Percentiles rank a stretch among this genome's conserved stretches.
Conservation (phyloP, 2,888 invertebrate species). For the Isotomurus palustris region DNA sequence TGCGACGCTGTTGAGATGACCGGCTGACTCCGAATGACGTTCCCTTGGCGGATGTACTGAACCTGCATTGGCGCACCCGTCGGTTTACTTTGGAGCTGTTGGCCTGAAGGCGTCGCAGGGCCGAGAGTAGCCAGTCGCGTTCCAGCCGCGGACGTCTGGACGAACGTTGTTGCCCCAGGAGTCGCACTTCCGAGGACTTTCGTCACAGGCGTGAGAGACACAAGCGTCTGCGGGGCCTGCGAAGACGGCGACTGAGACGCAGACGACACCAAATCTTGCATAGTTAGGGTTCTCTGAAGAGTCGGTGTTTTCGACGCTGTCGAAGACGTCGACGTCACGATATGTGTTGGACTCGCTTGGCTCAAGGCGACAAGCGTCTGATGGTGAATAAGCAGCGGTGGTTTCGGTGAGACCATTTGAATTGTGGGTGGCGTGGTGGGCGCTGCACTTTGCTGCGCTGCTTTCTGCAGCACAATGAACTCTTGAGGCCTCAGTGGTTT, state of each 20-base stretch:
- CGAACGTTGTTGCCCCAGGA: constrained; percentile 15
- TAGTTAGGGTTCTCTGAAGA: constrained; percentile 17
- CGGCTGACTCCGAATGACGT: constrained; percentile 19
- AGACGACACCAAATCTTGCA: constrained; percentile 22
- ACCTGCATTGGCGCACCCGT: constrained; percentile 19
- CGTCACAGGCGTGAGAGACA: constrained; percentile 28
- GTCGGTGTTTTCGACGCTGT: too few relatives aligned
- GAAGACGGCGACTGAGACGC: neutral
- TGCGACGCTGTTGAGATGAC: constrained; percentile 25
- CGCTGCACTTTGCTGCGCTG: too few relatives aligned
- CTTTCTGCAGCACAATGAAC: too few relatives aligned
- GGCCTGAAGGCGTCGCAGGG: neutral
- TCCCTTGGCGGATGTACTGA: constrained; percentile 19
- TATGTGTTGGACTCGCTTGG: neutral
- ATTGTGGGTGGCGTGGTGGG: too few relatives aligned
- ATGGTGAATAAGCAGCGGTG: too few relatives aligned
- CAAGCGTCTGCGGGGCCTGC: constrained; percentile 16
- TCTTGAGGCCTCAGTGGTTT: too few relatives aligned
- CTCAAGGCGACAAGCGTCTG: neutral
- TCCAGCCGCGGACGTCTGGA: constrained; percentile 13
- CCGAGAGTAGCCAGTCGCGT: constrained; percentile 6
- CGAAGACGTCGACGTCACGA: neutral
- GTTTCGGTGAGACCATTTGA: too few relatives aligned
- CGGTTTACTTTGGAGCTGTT: too few relatives aligned
- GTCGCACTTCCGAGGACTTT: constrained; percentile 14